Evolutionary conservation across 2,888 invertebrate species (phyloP).

Genomic region (Archips crataeganus): DNA sequence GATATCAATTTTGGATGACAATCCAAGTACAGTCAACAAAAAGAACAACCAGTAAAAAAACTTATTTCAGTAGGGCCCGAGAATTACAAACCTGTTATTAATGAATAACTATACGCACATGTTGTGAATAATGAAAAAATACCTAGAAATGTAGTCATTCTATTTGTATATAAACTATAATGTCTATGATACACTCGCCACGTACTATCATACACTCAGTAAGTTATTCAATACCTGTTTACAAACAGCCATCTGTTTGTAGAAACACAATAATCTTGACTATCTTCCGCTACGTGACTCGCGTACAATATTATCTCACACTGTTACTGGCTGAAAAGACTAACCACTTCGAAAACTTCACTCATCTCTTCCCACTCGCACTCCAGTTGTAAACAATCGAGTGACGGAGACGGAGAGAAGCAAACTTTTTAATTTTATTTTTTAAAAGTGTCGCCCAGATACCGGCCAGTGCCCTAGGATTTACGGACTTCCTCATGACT

Average conservation of each 20-base stretch:
- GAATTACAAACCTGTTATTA: too few relatives aligned
- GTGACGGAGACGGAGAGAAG: not conserved
- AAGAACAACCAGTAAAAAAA: too few relatives aligned
- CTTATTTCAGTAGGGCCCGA: too few relatives aligned
- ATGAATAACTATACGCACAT: not conserved
- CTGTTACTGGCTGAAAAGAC: constrained; percentile 13
- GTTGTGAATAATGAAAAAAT: not conserved
- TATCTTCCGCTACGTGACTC: constrained; percentile 43
- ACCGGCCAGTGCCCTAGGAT: constrained; percentile 15
- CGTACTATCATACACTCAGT: constrained; percentile 20
- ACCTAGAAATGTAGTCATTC: not conserved
- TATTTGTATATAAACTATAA: not conserved
- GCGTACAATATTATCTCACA: constrained; percentile 33
- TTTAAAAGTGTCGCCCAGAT: not conserved
- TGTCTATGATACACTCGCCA: not conserved
- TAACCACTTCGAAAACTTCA: not conserved
- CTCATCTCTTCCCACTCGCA: not conserved
- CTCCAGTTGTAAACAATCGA: not conserved
- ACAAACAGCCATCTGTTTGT: constrained; percentile 30
- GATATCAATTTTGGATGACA: too few relatives aligned
- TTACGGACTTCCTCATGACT: constrained; percentile 14
- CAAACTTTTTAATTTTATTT: constrained; percentile 7
- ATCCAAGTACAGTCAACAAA: too few relatives aligned
- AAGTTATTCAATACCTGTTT: constrained; percentile 21
- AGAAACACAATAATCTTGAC: constrained; percentile 40